Evolutionary conservation across 2,797 vertebrate genomes (phyloP).

Genomic region (Liasis olivaceus): DNA sequence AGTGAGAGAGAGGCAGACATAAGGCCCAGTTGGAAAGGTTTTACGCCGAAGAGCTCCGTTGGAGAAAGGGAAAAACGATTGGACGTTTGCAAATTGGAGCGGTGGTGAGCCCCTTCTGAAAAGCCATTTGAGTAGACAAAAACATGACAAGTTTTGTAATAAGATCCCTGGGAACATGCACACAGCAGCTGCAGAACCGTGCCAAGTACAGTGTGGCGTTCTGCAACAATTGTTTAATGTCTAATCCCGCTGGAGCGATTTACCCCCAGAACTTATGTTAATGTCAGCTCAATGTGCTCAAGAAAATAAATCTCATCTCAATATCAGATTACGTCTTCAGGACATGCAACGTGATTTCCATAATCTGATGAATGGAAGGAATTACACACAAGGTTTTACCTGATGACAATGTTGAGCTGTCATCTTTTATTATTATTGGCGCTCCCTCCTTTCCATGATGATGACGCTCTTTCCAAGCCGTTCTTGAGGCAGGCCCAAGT

Average conservation of each 20-base stretch:
- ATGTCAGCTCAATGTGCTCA: constrained; percentile 15
- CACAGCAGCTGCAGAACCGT: neutral
- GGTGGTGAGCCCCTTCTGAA: constrained; percentile 38
- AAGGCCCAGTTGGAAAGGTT: constrained; percentile 42
- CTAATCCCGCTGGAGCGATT: constrained; percentile 39
- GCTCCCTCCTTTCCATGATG: neutral
- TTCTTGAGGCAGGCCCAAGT: neutral
- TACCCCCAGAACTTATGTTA: constrained; percentile 43
- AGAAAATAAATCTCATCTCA: constrained; percentile 55
- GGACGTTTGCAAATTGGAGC: constrained; percentile 40
- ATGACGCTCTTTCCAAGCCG: neutral
- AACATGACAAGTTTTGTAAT: constrained; percentile 46
- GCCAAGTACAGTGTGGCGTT: neutral
- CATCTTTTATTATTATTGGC: neutral
- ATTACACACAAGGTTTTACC: constrained; percentile 10
- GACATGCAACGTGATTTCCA: constrained; percentile 32
- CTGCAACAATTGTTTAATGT: constrained; percentile 18
- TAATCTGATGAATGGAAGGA: constrained; percentile 28
- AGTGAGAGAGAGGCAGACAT: constrained; percentile 27
- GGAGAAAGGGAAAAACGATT: neutral
- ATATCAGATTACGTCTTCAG: constrained; percentile 44
- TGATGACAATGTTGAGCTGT: neutral
- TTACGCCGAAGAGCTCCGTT: constrained; percentile 29
- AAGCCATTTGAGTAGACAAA: constrained; percentile 42
- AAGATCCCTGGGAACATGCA: constrained; percentile 41